Conservation (phyloP, 2,888 invertebrate species). For the Mesodorylaimus sp. region DNA sequence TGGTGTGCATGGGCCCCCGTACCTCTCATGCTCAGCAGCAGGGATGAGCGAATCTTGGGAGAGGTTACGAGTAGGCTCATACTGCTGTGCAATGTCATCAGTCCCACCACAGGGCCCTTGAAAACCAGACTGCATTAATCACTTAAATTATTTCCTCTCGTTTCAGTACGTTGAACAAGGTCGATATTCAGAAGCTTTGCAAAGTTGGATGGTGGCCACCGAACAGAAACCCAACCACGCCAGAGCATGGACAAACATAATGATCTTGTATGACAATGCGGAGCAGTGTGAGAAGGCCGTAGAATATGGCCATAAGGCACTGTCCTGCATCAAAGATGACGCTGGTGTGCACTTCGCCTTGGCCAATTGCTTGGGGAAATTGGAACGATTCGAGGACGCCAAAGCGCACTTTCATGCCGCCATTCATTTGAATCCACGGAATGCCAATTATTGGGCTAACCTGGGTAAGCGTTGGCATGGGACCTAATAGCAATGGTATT, state of each 20-base stretch:
- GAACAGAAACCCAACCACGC: conserved; percentile 54
- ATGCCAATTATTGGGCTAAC: conserved; percentile 69
- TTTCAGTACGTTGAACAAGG: conserved; percentile 57
- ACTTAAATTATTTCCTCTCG: too few relatives aligned
- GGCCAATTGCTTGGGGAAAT: conserved; percentile 70
- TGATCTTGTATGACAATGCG: conserved; percentile 60
- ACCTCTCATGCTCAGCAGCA: too few relatives aligned
- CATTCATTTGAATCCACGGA: conserved; percentile 45
- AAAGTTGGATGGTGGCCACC: conserved; percentile 64
- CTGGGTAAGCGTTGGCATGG: conserved; percentile 44
- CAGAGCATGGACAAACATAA: conserved; percentile 75
- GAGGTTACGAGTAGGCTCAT: too few relatives aligned
- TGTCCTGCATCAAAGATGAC: conserved; percentile 51
- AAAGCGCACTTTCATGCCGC: conserved; percentile 61
- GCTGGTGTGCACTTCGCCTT: conserved; percentile 63
- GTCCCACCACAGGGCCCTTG: too few relatives aligned
- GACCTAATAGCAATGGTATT: conserved; percentile 5
- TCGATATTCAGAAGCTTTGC: conserved; percentile 51
- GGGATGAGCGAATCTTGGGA: too few relatives aligned
- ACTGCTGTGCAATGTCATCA: too few relatives aligned
- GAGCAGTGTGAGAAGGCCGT: conserved; percentile 51
- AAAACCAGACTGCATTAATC: too few relatives aligned
- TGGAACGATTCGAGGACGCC: conserved; percentile 53
- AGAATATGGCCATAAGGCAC: conserved; percentile 48
- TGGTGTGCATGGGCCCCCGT: too few relatives aligned